These are phyloP conservation scores for Neodon shergylaensis DNA, from an alignment of 2,113 vertebrate species.

Conservation along the genomic window DNA sequence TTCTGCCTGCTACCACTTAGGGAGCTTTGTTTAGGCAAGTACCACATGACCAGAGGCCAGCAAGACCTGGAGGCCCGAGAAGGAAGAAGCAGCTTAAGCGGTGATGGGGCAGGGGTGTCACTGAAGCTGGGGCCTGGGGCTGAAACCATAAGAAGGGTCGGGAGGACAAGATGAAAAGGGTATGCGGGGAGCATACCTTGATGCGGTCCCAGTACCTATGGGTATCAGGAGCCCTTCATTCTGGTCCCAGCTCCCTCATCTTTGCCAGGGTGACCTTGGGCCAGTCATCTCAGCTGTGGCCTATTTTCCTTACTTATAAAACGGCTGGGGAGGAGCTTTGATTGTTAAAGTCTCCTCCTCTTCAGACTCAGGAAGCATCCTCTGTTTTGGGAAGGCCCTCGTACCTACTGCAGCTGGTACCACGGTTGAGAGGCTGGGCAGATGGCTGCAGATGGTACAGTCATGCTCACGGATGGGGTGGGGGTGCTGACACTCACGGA, in stretches of 20 bases:
- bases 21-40: not conserved
- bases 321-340: not conserved
- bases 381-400: not conserved
- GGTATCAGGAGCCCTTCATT: not conserved
- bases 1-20: not conserved
- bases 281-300: not conserved
- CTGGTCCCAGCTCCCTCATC: not conserved
- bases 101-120: not conserved
- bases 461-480: not conserved
- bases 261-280: not conserved
- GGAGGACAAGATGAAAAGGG: not conserved
- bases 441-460: not conserved
- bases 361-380: not conserved
- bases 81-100: accelerated
- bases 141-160: not conserved
- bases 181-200: too few species aligned
- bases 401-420: not conserved
- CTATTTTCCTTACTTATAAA: not conserved
- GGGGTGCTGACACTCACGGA: not conserved
- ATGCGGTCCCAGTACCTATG: not conserved
- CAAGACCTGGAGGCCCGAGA: not conserved
- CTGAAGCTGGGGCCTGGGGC: not conserved
- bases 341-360: not conserved
- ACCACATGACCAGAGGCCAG: not conserved
- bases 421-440: not conserved